Conservation (phyloP, 37 sponge, comb jelly and placozoan genomes). For the Petrosia ficiformis region DNA sequence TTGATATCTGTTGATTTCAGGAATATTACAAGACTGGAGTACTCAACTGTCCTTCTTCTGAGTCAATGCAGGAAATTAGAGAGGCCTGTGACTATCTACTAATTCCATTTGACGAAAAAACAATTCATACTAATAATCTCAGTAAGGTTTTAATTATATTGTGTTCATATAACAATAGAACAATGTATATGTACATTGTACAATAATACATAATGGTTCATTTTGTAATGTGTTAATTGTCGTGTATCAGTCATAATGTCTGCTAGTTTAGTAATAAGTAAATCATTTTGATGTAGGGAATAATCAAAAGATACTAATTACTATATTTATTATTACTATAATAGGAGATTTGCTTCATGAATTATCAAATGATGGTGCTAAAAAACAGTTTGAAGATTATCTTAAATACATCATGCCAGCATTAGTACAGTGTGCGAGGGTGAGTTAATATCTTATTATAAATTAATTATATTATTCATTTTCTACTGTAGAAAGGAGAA, state of each 20-base stretch:
- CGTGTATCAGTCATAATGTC: not conserved
- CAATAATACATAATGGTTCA: not conserved
- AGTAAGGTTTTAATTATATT: conserved; percentile 46
- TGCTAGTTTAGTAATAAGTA: not conserved
- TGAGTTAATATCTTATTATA: conserved; percentile 17
- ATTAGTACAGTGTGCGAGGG: conserved; percentile 79
- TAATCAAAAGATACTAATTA: too few species aligned
- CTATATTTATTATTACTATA: not conserved
- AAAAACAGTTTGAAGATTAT: conserved; percentile 77
- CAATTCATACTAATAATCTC: conserved; percentile 73
- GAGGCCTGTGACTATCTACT: conserved; percentile 96
- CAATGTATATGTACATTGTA: not conserved
- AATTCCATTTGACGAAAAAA: conserved; percentile 87
- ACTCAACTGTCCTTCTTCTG: conserved; percentile 71
- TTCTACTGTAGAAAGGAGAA: conserved; percentile 79
- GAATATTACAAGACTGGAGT: conserved; percentile 79
- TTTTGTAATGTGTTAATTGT: not conserved
- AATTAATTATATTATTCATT: not conserved
- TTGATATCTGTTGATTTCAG: conserved; percentile 12
- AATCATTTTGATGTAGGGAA: too few species aligned
- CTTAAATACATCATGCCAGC: conserved; percentile 65
- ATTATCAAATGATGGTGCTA: conserved; percentile 94
- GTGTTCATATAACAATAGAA: not conserved
- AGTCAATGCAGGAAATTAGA: conserved; percentile 75
- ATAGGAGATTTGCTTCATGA: conserved; percentile 90